Evolutionary conservation across 2,888 invertebrate genomes (phyloP), one percentile per base, ranked within the genome.

Genomic region (Tenthredo mesomela): DNA sequence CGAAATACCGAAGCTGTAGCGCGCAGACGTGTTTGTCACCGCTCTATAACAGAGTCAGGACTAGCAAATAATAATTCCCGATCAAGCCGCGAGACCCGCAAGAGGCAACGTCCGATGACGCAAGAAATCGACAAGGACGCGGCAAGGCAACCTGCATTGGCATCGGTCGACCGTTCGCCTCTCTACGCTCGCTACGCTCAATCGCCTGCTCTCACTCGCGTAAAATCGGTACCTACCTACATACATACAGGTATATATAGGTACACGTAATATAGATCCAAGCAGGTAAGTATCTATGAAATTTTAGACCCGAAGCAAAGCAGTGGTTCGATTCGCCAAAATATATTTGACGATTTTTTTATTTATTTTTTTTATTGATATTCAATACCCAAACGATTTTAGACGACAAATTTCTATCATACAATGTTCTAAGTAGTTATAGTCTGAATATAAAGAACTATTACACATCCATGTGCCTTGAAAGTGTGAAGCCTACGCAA

Each of bases 81-180:
- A 80, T 77, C 50, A 25, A 77, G 29, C 29, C 29, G 25, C 58
- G n/a, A 12, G 37, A 9, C 37, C 15, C 10, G 37, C 50, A 65
- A 70, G 67, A 82, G 82, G 82, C 82, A 82, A 82, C 70, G 82
- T 65, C 82, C 85, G 87, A 86, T 89, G 88, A 88, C 88, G 89
- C 87, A 88, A 89, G 87, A 86, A 88, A 88, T 88, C 88, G 88
- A 87, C 89, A 89, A 89, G 89, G 89, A 89, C 89, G 89, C 87
- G 87, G 88, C 89, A 89, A 89, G 89, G 89, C 89, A 89, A 86
- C 88, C 88, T 85, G 87, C 87, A 88, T 89, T 85, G 88, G 87
- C 87, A 88, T 87, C 88, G 87, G 87, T 85, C 61, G 80, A 61
- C 58, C 61, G 21, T 65, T 82, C 47, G 70, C 82, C 80, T 77